Base-by-base conservation (phyloP, 1,140 invertebrate species). In the Anastrepha obliqua region DNA sequence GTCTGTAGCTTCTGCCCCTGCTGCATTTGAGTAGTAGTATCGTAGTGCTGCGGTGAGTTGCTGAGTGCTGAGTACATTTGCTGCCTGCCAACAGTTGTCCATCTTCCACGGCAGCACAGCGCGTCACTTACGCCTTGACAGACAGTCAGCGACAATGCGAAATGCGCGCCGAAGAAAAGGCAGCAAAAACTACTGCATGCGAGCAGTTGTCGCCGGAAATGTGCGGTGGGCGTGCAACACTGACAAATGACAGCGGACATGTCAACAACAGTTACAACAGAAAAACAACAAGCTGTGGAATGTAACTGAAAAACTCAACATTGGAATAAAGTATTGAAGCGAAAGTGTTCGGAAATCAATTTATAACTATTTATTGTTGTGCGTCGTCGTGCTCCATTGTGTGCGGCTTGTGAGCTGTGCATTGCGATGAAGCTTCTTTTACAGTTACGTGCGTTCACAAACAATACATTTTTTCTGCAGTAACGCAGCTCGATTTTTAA, bases 261-360 rank as follows among this genome's bases (percentile, higher is more conserved):
- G 74, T 81, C 74, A 81, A 55, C 74, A 81, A 81, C 74, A 55
- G n/a, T 55, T 81, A 55, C 74, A 81, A n/a, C 17, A 17, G 17
- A 51, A 55, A 47, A 81, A 81, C 15, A 81, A 81, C 74, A 81
- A 17, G 9, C n/a, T 55, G 20, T 55, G 60, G n/a, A 15, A 20
- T 55, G 47, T 17, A 15, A 29, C 39, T 74, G 67, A 74, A 55
- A 55, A 55, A 55, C 15, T 62, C 15, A 29, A 47, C 1, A 11
- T 4, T 62, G 60, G 15, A 62, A 62, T 17, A 62, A 62, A n/a
- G 15, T 47, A 29, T 7, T 55, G 74, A 5, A 81, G 74, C 47
- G 74, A 81, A 81, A 81, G 74, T 81, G 74, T 81, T 81, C 74
- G 74, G 74, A 81, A 81, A 81, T 81, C 74, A 81, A 81, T 81